A percentile compares a stretch with the other conserved stretches of the same genome.
These are phyloP conservation scores for Caerostris extrusa DNA, from an alignment of 1,140 invertebrate species.

Conservation along the genomic window DNA sequence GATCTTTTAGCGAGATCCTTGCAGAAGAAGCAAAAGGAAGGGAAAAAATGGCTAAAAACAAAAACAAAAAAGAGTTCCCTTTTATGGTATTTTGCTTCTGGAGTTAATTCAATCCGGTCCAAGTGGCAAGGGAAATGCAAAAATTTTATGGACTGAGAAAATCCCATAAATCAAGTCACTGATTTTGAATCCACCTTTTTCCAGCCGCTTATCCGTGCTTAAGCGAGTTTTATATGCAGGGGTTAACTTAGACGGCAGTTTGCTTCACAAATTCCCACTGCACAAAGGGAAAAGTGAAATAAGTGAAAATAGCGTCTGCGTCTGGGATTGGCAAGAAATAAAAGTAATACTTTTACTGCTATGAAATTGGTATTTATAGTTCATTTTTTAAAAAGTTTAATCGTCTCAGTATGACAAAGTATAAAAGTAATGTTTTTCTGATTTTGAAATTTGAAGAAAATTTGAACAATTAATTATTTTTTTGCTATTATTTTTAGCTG, in stretches of 20 bases:
- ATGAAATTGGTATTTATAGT: too few species aligned
- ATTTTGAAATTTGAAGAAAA: too few species aligned
- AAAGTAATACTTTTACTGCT: too few species aligned
- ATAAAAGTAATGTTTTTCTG: too few species aligned
- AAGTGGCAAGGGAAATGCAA: slow-evolving; percentile 65
- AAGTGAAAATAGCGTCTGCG: too few species aligned
- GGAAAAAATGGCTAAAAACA: background rate
- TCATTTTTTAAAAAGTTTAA: too few species aligned
- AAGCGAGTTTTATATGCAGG: slow-evolving; percentile 73
- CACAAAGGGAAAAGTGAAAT: background rate
- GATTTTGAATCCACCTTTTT: slow-evolving; percentile 75
- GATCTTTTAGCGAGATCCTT: background rate
- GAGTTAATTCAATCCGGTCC: slow-evolving; percentile 73
- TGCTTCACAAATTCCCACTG: background rate
- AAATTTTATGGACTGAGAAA: slow-evolving; percentile 75
- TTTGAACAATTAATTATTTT: too few species aligned
- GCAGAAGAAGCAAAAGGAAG: background rate
- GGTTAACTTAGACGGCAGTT: slow-evolving; percentile 65
- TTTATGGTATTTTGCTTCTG: slow-evolving; percentile 63
- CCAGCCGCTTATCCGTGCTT: slow-evolving; percentile 71
- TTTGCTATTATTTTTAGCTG: too few species aligned
- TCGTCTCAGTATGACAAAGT: too few species aligned
- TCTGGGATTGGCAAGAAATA: too few species aligned
- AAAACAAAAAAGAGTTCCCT: background rate
- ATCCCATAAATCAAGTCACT: slow-evolving; percentile 74